phyloP scores from a whole-genome alignment of 2,113 vertebrate species.

The Sclerurus mexicanus region DNA sequence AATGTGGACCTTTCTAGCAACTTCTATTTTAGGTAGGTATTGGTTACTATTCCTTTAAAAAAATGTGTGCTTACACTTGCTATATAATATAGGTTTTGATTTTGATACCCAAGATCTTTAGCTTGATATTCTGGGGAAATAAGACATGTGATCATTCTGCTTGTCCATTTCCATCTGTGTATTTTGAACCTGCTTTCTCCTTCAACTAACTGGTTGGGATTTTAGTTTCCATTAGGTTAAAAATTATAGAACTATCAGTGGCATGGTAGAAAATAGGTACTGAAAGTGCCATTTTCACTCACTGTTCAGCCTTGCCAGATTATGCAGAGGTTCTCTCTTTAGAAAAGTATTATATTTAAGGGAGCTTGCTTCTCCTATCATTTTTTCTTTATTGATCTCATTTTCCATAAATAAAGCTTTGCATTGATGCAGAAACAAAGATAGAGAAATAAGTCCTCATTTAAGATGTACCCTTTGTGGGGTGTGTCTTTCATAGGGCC shows the following conservation, averaged over 20 bases:
- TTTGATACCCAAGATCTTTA: not conserved
- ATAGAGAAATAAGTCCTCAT: not conserved
- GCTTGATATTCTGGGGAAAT: not conserved
- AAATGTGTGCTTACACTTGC: not conserved
- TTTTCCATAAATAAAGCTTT: not conserved
- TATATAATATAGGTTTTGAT: not conserved
- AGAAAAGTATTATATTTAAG: not conserved
- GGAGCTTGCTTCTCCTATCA: not conserved
- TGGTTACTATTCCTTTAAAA: not conserved
- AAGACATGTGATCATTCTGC: not conserved
- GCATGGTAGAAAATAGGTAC: not conserved
- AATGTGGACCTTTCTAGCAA: constrained; percentile 98
- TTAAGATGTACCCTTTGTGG: not conserved
- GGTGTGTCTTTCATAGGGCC: not conserved
- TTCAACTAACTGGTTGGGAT: not conserved
- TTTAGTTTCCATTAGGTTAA: not conserved
- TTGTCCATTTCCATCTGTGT: not conserved
- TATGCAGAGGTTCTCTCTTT: not conserved
- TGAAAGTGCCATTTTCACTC: not conserved
- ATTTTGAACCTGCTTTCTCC: not conserved
- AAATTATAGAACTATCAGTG: not conserved
- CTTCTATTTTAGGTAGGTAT: constrained; percentile 95
- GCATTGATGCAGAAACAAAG: not conserved
- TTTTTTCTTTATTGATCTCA: not conserved
- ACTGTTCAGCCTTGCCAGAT: not conserved